These are phyloP conservation scores for Leptatherina wallacei DNA, from an alignment of 2,797 vertebrate genomes.

Conservation along the genomic window DNA sequence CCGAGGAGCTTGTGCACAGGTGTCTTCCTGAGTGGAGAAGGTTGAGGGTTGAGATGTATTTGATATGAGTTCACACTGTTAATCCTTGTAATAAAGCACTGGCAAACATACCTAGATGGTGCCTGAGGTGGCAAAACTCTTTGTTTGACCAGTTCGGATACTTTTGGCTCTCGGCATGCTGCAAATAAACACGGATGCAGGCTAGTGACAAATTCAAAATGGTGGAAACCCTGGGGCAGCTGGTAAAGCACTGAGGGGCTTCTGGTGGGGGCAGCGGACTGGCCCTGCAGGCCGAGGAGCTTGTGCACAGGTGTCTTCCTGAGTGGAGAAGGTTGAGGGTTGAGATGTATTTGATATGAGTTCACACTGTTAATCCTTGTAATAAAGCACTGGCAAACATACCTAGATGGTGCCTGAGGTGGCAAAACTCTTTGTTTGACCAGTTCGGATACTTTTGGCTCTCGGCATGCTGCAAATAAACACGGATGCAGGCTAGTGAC, in stretches of 20 bases:
- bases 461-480: slow-evolving; percentile 88
- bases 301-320: slow-evolving; percentile 95
- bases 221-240: slow-evolving; percentile 90
- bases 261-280: slow-evolving; percentile 83
- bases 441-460: slow-evolving; percentile 95
- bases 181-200: slow-evolving; percentile 49
- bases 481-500: slow-evolving; percentile 21
- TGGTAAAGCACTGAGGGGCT: slow-evolving; percentile 79
- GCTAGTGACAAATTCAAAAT: slow-evolving; percentile 40
- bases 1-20: slow-evolving; percentile 91
- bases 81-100: not conserved
- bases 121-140: slow-evolving; percentile 88
- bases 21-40: slow-evolving; percentile 86
- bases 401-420: slow-evolving; percentile 91
- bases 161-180: slow-evolving; percentile 97
- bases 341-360: slow-evolving; percentile 9
- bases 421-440: slow-evolving; percentile 92
- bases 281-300: slow-evolving; percentile 84
- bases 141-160: slow-evolving; percentile 94
- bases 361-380: too few relatives aligned
- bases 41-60: slow-evolving; percentile 38
- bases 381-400: not conserved
- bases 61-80: not conserved
- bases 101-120: slow-evolving; percentile 86
- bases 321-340: slow-evolving; percentile 50